A percentile compares a stretch with the other conserved stretches of the same genome.
phyloP scores from a whole-genome alignment of 2,888 invertebrate species.

The Leptopilina myrica region DNA sequence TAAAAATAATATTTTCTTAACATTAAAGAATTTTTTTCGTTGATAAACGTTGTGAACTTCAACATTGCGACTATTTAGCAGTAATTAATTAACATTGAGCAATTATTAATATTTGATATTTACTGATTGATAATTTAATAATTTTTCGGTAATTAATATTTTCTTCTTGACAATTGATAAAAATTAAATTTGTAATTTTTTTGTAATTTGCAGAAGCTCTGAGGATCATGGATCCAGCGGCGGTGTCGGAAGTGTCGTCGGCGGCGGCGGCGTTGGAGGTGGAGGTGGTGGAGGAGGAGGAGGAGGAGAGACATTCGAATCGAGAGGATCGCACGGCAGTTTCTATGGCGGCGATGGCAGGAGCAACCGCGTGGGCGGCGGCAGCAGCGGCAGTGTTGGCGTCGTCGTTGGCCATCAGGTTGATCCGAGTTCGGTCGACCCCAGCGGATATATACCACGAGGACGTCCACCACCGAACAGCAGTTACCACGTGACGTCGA shows the following conservation, averaged over 20 bases:
- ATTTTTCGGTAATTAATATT: too few species aligned
- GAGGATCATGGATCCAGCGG: slow-evolving; percentile 72
- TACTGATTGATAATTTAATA: too few species aligned
- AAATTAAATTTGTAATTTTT: too few species aligned
- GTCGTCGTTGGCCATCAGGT: slow-evolving; percentile 69
- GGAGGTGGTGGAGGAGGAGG: slow-evolving; percentile 57
- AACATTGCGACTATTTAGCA: too few species aligned
- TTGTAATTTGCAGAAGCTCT: slow-evolving; percentile 68
- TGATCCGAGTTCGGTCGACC: slow-evolving; percentile 70
- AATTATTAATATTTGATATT: too few species aligned
- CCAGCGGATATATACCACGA: slow-evolving; percentile 71
- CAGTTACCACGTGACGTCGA: slow-evolving; percentile 74
- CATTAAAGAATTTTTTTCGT: too few species aligned
- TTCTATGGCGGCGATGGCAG: slow-evolving; percentile 70
- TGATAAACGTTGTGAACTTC: too few species aligned
- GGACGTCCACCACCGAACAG: slow-evolving; percentile 70
- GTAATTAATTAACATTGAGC: too few species aligned
- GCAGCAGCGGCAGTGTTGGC: slow-evolving; percentile 54
- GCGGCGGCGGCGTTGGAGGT: slow-evolving; percentile 63
- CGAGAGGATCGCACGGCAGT: slow-evolving; percentile 76
- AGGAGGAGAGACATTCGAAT: slow-evolving; percentile 70
- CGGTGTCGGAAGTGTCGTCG: slow-evolving; percentile 60
- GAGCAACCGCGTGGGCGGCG: slow-evolving; percentile 70
- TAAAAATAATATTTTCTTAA: too few species aligned
- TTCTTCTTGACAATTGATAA: too few species aligned